phyloP scores from a whole-genome alignment of 30 jellyfish, hydroid and myxozoan genomes.

The Catostylus mosaicus region DNA sequence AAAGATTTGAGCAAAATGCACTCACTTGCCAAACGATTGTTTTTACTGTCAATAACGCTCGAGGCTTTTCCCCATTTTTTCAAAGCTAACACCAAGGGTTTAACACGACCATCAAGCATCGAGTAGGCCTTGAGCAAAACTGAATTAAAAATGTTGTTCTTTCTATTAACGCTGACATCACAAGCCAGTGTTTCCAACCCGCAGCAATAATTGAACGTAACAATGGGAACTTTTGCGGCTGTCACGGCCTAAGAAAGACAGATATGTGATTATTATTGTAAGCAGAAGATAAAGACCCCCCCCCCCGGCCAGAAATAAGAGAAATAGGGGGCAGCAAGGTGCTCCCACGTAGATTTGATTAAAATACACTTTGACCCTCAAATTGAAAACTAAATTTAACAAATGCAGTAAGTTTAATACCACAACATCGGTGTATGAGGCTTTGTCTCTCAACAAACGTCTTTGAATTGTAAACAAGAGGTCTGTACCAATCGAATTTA shows the following conservation, averaged over 20 bases:
- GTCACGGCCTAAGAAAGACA: conserved; percentile 4
- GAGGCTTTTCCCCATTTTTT: conserved; percentile 54
- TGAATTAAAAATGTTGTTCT: conserved; percentile 24
- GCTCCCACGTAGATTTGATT: no score
- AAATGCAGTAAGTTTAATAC: background rate
- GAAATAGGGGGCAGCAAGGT: no score
- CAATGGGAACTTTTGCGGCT: conserved; percentile 41
- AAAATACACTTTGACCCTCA: no score
- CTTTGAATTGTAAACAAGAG: background rate
- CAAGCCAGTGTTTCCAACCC: conserved; percentile 9
- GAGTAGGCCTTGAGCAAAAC: conserved; percentile 51
- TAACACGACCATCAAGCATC: conserved; percentile 32
- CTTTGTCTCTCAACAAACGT: background rate
- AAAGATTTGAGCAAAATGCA: no score
- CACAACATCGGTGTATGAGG: background rate
- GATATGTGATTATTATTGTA: no score
- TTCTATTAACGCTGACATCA: conserved; percentile 31
- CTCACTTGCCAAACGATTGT: conserved; percentile 45
- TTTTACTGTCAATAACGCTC: conserved; percentile 30
- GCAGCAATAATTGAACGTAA: conserved; percentile 1
- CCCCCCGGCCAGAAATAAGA: no score
- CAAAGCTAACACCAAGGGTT: conserved; percentile 47
- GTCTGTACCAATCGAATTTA: background rate
- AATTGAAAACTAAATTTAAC: background rate
- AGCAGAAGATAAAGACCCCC: no score